Evolutionary conservation across 2,888 invertebrate genomes (phyloP), one percentile per base, ranked within the genome.

Genomic region (Pecten maximus): DNA sequence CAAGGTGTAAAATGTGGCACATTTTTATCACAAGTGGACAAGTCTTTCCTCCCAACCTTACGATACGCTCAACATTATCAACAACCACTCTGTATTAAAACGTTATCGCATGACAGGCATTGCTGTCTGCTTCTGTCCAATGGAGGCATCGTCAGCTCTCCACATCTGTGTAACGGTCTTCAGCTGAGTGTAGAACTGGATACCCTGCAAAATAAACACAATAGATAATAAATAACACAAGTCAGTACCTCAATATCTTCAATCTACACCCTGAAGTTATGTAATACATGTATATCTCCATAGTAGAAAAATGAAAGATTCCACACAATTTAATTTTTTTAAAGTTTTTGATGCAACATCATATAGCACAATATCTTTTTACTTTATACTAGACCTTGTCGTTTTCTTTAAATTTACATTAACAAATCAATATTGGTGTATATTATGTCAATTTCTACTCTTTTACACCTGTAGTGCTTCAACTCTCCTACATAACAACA

Each of bases 141-240:
- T 98, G 0, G 98, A 98, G 0, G 96, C 96, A 96, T 99, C 99
- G 90, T 98, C 98, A 94, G 98, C 98, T 93, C 98, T 98, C 99
- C 99, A 99, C 96, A 98, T 97, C 94, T 99, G 99, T 0, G 99
- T 99, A 0, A 99, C 98, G 0, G 99, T 99, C 97, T 99, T 99
- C 91, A 99, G 97, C 97, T 99, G 99, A 0, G 99, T 99, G 97
- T 98, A 99, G 97, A 99, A 99, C 96, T 99, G 98, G 91, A 99
- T 97, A 19, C 99, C 99, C 97, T 99, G 98, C 87, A 96, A 97
- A 92, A 91, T 92, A 93, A 91, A 91, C 23, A 40, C 40, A 40
- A 39, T 48, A 87, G 16, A 87, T 88, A 50, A 48, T 40, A 87
- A n/a, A 87, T 16, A 50, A 2, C 2, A 50, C 16, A 50, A n/a